Evolutionary conservation across 2,113 vertebrate species (phyloP).

Genomic region (Chloropsis hardwickii): DNA sequence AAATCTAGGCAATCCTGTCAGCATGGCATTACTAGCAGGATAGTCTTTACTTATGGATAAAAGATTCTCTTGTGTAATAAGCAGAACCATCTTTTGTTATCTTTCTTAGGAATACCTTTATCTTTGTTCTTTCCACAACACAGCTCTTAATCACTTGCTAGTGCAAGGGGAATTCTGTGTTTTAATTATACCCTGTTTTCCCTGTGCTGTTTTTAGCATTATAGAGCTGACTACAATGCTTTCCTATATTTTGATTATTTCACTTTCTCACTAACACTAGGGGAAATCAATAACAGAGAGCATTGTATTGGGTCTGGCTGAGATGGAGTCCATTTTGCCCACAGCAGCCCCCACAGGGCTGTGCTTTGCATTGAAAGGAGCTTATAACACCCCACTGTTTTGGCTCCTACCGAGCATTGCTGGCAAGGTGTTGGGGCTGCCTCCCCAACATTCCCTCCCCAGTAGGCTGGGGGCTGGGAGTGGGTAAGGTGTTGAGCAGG

Average conservation of each 20-base stretch:
- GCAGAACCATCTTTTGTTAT: not conserved
- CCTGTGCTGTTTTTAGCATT: not conserved
- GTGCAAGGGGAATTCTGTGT: not conserved
- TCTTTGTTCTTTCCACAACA: not conserved
- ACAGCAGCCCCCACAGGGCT: not conserved
- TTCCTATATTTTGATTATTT: not conserved
- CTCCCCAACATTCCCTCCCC: not conserved
- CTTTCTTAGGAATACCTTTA: not conserved
- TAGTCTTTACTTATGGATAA: not conserved
- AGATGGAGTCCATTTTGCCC: not conserved
- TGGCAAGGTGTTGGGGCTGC: not conserved
- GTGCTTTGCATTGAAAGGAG: not conserved
- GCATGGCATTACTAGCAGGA: not conserved
- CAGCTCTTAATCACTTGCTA: not conserved
- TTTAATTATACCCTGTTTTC: constrained; percentile 9
- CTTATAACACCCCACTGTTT: not conserved
- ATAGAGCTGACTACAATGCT: not conserved
- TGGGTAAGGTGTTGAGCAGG: not conserved
- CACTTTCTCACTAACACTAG: not conserved
- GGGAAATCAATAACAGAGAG: not conserved
- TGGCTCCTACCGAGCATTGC: not conserved
- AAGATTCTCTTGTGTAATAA: not conserved
- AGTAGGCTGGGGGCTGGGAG: not conserved
- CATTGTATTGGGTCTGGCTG: not conserved
- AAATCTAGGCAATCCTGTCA: not conserved